These are phyloP conservation scores for Phalacrocorax brasilianus DNA, from an alignment of 2,113 vertebrate genomes.

Conservation along the genomic window DNA sequence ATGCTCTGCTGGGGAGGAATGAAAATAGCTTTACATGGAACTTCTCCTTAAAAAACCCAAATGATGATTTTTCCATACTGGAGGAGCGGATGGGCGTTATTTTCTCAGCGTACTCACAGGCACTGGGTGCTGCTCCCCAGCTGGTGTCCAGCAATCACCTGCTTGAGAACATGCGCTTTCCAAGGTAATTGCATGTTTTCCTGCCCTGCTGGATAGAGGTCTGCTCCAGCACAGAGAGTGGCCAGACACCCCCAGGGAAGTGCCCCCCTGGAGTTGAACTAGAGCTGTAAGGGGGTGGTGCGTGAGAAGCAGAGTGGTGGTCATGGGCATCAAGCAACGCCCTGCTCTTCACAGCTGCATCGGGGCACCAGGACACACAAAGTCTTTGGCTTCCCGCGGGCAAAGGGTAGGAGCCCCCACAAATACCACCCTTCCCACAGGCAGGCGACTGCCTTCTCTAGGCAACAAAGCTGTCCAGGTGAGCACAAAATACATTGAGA, in stretches of 20 bases:
- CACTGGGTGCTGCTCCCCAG: background rate
- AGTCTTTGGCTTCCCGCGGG: background rate
- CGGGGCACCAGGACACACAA: background rate
- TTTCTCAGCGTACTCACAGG: background rate
- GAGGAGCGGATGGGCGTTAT: slow-evolving; percentile 2
- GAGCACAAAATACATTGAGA: background rate
- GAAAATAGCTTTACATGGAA: background rate
- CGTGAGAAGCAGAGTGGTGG: background rate
- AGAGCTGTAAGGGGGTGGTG: background rate
- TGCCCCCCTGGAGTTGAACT: background rate
- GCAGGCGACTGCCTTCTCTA: background rate
- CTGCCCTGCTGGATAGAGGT: background rate
- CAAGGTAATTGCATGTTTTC: background rate
- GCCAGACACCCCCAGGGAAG: background rate
- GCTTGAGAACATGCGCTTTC: background rate
- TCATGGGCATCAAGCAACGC: background rate
- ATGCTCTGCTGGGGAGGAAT: background rate
- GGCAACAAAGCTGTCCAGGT: background rate
- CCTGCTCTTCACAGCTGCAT: background rate
- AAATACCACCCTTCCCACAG: background rate
- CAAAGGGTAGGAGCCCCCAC: background rate
- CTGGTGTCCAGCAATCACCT: background rate
- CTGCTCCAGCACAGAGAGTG: background rate
- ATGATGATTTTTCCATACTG: background rate
- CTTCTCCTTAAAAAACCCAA: background rate